These are phyloP conservation scores for Diadegma fenestrale DNA, from an alignment of 2,888 invertebrate species.

Conservation along the genomic window DNA sequence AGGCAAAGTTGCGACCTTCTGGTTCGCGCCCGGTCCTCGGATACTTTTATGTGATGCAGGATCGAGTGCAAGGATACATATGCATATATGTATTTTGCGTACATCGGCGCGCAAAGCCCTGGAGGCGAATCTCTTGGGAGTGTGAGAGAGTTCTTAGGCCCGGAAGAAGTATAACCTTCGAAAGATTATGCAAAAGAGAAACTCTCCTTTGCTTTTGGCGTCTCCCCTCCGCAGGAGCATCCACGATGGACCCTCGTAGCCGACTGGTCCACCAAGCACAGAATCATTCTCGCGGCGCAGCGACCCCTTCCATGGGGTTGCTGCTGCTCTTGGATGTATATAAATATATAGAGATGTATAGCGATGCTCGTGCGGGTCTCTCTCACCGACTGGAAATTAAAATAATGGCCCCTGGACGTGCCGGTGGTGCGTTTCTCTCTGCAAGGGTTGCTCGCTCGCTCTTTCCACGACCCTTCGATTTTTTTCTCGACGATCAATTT, in stretches of 20 bases:
- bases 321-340: neutral
- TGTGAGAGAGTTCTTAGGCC: slow-evolving; percentile 74
- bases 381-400: slow-evolving; percentile 76
- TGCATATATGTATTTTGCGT: slow-evolving; percentile 25
- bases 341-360: slow-evolving; percentile 9
- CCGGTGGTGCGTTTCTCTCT: slow-evolving; percentile 41
- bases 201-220: slow-evolving; percentile 45
- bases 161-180: slow-evolving; percentile 74
- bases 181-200: slow-evolving; percentile 79
- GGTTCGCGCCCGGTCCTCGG: neutral
- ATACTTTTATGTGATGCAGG: neutral
- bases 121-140: slow-evolving; percentile 33
- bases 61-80: slow-evolving; percentile 7
- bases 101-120: slow-evolving; percentile 66
- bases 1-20: neutral
- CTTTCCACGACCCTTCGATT: slow-evolving; percentile 63
- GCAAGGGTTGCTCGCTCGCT: slow-evolving; percentile 53
- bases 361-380: slow-evolving; percentile 26
- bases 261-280: slow-evolving; percentile 64
- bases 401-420: slow-evolving; percentile 78
- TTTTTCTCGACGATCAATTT: slow-evolving; percentile 69
- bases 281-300: slow-evolving; percentile 55
- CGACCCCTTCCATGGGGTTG: slow-evolving; percentile 12
- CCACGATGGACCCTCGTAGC: slow-evolving; percentile 30
- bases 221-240: slow-evolving; percentile 46